phyloP scores from a whole-genome alignment of 2,113 vertebrate genomes.

The Tautogolabrus adspersus region DNA sequence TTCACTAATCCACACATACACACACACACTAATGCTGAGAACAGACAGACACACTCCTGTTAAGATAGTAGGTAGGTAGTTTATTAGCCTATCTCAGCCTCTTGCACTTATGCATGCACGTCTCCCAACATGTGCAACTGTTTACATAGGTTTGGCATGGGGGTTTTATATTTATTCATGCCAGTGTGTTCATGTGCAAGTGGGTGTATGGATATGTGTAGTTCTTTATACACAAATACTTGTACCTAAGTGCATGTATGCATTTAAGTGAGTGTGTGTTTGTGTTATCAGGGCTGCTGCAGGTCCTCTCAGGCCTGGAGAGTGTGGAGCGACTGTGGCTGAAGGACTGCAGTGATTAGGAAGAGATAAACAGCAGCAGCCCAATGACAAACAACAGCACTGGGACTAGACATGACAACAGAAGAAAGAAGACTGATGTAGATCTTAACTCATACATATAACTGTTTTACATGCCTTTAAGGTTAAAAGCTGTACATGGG shows the following conservation, averaged over 20 bases:
- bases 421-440: neutral
- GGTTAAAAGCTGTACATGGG: constrained; percentile 7
- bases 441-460: neutral
- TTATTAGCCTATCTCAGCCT: constrained; percentile 43
- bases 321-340: constrained; percentile 28
- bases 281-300: constrained; percentile 54
- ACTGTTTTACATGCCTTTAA: constrained; percentile 3
- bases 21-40: constrained; percentile 1
- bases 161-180: neutral
- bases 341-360: constrained; percentile 52
- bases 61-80: constrained; percentile 35
- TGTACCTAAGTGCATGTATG: constrained; percentile 6
- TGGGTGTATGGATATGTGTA: neutral
- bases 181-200: neutral
- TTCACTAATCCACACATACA: constrained; percentile 54
- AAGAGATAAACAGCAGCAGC: constrained; percentile 43
- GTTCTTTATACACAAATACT: constrained; percentile 4
- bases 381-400: neutral
- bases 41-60: constrained; percentile 19
- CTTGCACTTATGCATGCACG: neutral
- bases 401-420: neutral
- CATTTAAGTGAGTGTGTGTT: constrained; percentile 25
- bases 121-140: neutral
- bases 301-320: constrained; percentile 34
- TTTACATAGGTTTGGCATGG: neutral